These are phyloP conservation scores for Virgularia gustaviana DNA, from an alignment of 92 coral and sea anemone species.

Conservation along the genomic window DNA sequence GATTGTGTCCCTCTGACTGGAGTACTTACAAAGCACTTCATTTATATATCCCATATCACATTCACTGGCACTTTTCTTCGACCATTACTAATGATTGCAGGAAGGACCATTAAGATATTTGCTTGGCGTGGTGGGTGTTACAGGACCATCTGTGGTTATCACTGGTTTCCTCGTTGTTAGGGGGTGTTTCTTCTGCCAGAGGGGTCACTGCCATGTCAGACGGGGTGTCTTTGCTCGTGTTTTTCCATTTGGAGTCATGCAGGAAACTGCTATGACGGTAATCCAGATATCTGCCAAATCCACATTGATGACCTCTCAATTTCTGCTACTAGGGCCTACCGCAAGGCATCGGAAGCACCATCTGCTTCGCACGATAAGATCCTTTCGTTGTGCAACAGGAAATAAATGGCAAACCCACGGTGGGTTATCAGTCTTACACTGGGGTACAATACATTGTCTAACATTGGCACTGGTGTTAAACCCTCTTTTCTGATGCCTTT, in stretches of 20 bases:
- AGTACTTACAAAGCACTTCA: slow-evolving; percentile 42
- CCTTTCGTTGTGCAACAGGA: slow-evolving; percentile 28
- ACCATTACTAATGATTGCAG: slow-evolving; percentile 34
- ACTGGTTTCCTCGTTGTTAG: no score
- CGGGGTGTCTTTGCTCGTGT: neutral
- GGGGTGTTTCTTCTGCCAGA: neutral
- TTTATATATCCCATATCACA: slow-evolving; percentile 57
- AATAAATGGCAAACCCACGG: slow-evolving; percentile 38
- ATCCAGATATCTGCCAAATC: slow-evolving; percentile 37
- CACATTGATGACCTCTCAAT: slow-evolving; percentile 34
- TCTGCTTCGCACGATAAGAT: slow-evolving; percentile 6
- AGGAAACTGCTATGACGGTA: slow-evolving; percentile 42
- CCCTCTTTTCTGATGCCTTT: neutral
- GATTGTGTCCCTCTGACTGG: slow-evolving; percentile 28
- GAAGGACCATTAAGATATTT: slow-evolving; percentile 40
- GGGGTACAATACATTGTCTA: neutral
- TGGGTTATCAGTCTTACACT: slow-evolving; percentile 23
- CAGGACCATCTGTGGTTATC: slow-evolving; percentile 5
- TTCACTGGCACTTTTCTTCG: slow-evolving; percentile 41
- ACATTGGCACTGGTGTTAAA: neutral
- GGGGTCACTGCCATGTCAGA: neutral
- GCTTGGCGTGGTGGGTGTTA: slow-evolving; percentile 1
- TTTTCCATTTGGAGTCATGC: slow-evolving; percentile 12
- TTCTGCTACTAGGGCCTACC: slow-evolving; percentile 17
- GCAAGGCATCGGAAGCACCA: slow-evolving; percentile 40